Evolutionary conservation across 1,140 invertebrate genomes (phyloP).

Genomic region (Argopecten irradians): DNA sequence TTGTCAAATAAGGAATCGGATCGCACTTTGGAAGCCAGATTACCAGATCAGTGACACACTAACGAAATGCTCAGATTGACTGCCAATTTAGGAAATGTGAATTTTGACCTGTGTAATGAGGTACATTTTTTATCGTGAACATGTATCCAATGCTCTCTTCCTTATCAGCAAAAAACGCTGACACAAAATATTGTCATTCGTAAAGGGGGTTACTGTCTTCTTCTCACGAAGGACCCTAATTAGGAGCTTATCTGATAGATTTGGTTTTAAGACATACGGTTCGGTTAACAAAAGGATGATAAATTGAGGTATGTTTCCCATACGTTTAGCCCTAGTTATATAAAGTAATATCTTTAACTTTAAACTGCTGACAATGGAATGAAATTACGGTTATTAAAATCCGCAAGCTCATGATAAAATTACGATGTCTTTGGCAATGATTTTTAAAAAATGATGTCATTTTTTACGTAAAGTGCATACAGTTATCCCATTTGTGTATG

Average conservation of each 20-base stretch:
- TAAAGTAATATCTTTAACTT: neutral
- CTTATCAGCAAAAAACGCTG: neutral
- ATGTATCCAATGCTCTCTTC: neutral
- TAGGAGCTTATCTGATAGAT: neutral
- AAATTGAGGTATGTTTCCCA: neutral
- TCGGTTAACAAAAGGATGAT: neutral
- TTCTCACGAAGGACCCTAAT: constrained; percentile 1
- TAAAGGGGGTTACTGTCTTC: neutral
- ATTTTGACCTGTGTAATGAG: constrained; percentile 15
- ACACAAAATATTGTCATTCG: constrained; percentile 17
- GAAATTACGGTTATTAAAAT: neutral
- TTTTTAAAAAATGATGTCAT: neutral
- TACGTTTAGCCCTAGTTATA: neutral
- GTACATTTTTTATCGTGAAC: neutral
- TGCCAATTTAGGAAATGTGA: constrained; percentile 8
- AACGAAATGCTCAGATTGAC: neutral
- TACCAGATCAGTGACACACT: neutral
- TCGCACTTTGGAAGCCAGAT: neutral
- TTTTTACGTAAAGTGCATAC: neutral
- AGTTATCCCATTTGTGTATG: neutral
- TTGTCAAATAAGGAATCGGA: constrained; percentile 11
- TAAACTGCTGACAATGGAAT: neutral
- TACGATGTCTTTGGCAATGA: neutral
- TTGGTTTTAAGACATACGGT: neutral
- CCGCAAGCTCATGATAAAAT: neutral